Conservation (phyloP, 2,797 vertebrate species). For the Melanotaenia boesemani region DNA sequence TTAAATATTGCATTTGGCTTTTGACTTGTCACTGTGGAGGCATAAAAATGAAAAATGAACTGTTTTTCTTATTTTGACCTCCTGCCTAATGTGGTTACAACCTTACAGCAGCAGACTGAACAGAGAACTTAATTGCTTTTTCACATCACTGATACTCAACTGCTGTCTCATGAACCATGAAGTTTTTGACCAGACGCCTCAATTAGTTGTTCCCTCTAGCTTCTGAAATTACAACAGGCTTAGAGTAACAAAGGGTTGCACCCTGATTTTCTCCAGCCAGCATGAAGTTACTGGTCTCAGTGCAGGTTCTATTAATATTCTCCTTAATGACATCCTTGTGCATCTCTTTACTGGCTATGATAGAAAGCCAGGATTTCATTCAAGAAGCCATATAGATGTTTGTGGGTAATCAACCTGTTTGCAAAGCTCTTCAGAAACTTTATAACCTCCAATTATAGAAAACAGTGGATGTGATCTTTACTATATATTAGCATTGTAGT, state of each 20-base stretch:
- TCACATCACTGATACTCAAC: conserved; percentile 38
- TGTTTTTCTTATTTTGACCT: conserved; percentile 3
- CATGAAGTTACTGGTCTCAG: conserved; percentile 17
- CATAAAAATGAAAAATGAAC: conserved; percentile 1
- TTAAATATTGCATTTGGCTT: not conserved
- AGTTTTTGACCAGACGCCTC: conserved; percentile 20
- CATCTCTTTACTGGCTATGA: conserved; percentile 27
- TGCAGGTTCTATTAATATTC: conserved; percentile 12
- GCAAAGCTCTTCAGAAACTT: conserved; percentile 22
- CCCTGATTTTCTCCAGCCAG: conserved; percentile 10
- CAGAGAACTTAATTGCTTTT: conserved; percentile 39
- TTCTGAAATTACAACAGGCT: conserved; percentile 12
- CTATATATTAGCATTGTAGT: not conserved
- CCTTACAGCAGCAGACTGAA: conserved; percentile 15
- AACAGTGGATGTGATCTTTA: conserved; percentile 6
- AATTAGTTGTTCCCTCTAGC: conserved; percentile 16
- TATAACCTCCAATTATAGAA: conserved; percentile 22
- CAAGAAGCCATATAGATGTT: conserved; percentile 28
- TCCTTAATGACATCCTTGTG: conserved; percentile 10
- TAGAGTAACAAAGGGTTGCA: conserved; percentile 24
- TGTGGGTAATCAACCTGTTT: conserved; percentile 6
- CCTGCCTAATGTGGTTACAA: conserved; percentile 16
- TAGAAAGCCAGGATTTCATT: conserved; percentile 30
- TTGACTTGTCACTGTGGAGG: not conserved
- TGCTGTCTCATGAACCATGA: conserved; percentile 26